Evolutionary conservation across 2,888 invertebrate genomes (phyloP).

Genomic region (Tachina grossa): DNA sequence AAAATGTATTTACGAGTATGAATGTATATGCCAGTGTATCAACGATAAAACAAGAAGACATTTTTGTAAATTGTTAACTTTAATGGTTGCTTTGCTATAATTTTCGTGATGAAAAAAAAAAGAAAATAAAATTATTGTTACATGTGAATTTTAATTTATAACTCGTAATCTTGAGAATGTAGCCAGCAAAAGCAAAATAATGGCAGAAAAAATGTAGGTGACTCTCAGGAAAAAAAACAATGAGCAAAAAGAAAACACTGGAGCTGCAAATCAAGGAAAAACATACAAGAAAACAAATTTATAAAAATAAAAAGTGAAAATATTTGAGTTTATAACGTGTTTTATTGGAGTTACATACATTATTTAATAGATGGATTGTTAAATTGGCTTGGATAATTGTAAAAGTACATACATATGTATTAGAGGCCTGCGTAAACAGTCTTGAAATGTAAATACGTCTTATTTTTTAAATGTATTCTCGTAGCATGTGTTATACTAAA

Average conservation of each 20-base stretch:
- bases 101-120: slow-evolving; percentile 1
- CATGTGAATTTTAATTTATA: slow-evolving; percentile 26
- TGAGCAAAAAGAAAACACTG: slow-evolving; percentile 3
- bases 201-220: slow-evolving; percentile 46
- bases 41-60: not conserved
- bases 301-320: slow-evolving; percentile 25
- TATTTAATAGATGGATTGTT: not conserved
- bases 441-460: too few species aligned
- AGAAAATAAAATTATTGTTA: slow-evolving; percentile 18
- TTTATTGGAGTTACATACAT: not conserved
- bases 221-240: slow-evolving; percentile 48
- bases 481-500: too few species aligned
- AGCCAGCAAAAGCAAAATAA: slow-evolving; percentile 45
- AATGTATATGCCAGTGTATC: not conserved
- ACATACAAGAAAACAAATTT: not conserved
- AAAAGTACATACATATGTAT: too few species aligned
- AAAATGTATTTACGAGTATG: not conserved
- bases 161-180: slow-evolving; percentile 14
- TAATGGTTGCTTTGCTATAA: not conserved
- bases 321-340: not conserved
- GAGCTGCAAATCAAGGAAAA: not conserved
- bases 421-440: too few species aligned
- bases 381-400: not conserved
- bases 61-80: slow-evolving; percentile 29
- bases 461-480: too few species aligned